phyloP scores from a whole-genome alignment of 2,113 vertebrate genomes.

The Strix aluco region DNA sequence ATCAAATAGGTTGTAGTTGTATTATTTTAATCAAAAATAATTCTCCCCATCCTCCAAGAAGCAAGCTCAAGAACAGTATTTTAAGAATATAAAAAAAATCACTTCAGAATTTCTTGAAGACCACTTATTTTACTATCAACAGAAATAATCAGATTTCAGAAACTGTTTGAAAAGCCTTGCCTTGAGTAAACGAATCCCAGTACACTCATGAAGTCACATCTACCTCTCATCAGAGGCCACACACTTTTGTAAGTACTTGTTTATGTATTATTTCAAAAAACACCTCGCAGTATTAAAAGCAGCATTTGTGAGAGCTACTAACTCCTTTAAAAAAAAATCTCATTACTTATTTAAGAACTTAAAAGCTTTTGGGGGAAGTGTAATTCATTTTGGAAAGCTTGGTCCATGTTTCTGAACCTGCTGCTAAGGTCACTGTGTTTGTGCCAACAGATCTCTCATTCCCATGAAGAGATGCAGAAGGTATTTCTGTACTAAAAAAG shows the following conservation, averaged over 20 bases:
- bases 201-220: not conserved
- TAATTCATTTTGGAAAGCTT: not conserved
- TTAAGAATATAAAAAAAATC: no score
- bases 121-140: not conserved
- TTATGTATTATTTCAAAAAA: not conserved
- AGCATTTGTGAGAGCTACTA: not conserved
- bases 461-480: not conserved
- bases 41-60: not conserved
- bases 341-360: not conserved
- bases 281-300: not conserved
- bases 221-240: no score
- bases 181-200: not conserved
- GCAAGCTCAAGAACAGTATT: not conserved
- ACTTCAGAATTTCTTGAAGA: not conserved
- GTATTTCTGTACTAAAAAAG: not conserved
- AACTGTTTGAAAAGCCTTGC: not conserved
- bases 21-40: not conserved
- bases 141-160: not conserved
- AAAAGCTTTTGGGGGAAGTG: not conserved
- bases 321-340: not conserved
- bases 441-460: not conserved
- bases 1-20: not conserved
- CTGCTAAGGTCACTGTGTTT: no score
- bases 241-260: not conserved
- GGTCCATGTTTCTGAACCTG: not conserved